phyloP scores from a whole-genome alignment of 2,888 invertebrate genomes.

The Stenotaenia linearis region DNA sequence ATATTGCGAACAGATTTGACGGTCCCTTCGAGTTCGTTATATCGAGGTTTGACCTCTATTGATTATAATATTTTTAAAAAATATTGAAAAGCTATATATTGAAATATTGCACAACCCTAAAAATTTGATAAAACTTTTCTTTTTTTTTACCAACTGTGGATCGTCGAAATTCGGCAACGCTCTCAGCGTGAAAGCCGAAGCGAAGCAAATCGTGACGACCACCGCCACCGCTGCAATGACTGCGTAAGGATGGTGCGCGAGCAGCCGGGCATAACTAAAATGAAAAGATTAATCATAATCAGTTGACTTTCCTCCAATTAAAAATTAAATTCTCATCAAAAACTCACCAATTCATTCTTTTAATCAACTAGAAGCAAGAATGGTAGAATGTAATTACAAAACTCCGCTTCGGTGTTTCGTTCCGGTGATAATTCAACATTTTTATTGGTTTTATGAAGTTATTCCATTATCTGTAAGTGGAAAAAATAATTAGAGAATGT shows the following conservation, averaged over 20 bases:
- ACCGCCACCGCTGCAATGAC: conserved; percentile 59
- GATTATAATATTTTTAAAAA: too few species aligned
- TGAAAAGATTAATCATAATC: conserved; percentile 11
- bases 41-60: too few species aligned
- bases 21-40: too few species aligned
- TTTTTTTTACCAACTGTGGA: conserved; percentile 66
- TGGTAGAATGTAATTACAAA: too few species aligned
- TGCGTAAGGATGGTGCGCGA: conserved; percentile 63
- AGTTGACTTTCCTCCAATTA: not conserved
- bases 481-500: too few species aligned
- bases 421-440: too few species aligned
- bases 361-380: not conserved
- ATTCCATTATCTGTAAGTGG: too few species aligned
- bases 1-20: too few species aligned
- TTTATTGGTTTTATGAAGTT: too few species aligned
- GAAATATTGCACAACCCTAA: too few species aligned
- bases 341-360: not conserved
- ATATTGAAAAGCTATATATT: too few species aligned
- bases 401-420: too few species aligned
- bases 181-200: conserved; percentile 59
- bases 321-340: conserved; percentile 8
- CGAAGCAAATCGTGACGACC: conserved; percentile 60
- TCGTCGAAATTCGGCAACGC: conserved; percentile 75
- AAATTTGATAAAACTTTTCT: conserved; percentile 39
- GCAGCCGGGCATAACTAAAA: conserved; percentile 61